These are phyloP conservation scores for Drosophila affinis DNA, from an alignment of 2,888 invertebrate genomes.

Conservation along the genomic window DNA sequence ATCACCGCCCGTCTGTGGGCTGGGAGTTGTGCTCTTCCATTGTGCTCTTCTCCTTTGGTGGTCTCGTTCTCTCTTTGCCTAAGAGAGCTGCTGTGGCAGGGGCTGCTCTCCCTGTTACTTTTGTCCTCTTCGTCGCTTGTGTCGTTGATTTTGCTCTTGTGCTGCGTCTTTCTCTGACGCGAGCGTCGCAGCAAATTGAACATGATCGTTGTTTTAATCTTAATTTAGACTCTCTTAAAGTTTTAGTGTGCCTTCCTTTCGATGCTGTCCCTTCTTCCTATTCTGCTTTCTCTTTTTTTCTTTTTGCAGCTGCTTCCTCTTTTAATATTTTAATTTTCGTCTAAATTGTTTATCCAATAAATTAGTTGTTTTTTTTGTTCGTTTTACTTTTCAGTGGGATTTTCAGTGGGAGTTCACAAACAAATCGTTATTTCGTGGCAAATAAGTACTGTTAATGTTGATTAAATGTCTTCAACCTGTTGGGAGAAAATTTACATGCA, in stretches of 20 bases:
- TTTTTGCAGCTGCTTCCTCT: neutral
- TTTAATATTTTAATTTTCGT: constrained; percentile 36
- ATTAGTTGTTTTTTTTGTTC: constrained; percentile 22
- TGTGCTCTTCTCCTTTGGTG: constrained; percentile 14
- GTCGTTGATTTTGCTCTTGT: constrained; percentile 48
- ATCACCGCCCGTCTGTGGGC: constrained; percentile 64
- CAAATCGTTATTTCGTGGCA: constrained; percentile 61
- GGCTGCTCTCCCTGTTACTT: constrained; percentile 38
- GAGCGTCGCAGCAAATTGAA: constrained; percentile 80
- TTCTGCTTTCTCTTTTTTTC: neutral
- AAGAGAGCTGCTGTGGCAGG: constrained; percentile 21
- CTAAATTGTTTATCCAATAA: constrained; percentile 38
- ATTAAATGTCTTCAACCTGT: constrained; percentile 62
- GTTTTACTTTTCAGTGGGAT: constrained; percentile 22
- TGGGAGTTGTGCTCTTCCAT: constrained; percentile 19
- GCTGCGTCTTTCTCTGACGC: constrained; percentile 70
- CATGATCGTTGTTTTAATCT: constrained; percentile 46
- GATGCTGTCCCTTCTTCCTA: neutral
- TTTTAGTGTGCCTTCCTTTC: neutral
- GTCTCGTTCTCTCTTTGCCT: constrained; percentile 19
- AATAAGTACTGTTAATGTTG: constrained; percentile 35
- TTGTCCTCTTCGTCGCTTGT: constrained; percentile 37
- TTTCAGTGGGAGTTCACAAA: constrained; percentile 67
- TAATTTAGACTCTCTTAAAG: constrained; percentile 11
- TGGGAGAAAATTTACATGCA: constrained; percentile 52